phyloP scores from a whole-genome alignment of 2,888 invertebrate species.

The Timema cristinae region DNA sequence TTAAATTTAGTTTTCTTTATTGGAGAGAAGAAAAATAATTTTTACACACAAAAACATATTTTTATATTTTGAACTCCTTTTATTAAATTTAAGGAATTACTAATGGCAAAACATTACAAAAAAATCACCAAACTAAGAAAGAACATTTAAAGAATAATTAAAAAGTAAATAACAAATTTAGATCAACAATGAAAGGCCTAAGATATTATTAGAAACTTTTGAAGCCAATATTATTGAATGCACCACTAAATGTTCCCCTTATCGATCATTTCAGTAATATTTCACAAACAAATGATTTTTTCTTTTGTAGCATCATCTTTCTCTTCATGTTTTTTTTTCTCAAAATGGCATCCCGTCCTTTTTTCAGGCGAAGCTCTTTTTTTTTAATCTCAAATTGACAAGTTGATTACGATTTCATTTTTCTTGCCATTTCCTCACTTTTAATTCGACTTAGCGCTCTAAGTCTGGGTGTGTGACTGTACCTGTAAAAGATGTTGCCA shows the following conservation, averaged over 20 bases:
- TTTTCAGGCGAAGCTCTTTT: background rate
- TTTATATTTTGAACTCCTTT: background rate
- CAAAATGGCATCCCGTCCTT: background rate
- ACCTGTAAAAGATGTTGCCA: too few relatives aligned
- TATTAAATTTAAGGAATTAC: too few relatives aligned
- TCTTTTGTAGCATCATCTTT: background rate
- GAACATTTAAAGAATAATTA: background rate
- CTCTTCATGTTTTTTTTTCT: slow-evolving; percentile 5
- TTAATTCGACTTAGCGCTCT: too few relatives aligned
- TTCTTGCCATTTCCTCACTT: too few relatives aligned
- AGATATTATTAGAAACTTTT: background rate
- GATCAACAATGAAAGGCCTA: background rate
- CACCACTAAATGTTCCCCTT: too few relatives aligned
- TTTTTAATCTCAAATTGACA: background rate
- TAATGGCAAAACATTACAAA: too few relatives aligned
- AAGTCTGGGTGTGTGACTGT: too few relatives aligned
- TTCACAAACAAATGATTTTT: background rate
- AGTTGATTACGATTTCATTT: too few relatives aligned
- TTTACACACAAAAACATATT: too few relatives aligned
- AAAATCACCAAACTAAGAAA: background rate
- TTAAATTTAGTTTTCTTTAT: too few relatives aligned
- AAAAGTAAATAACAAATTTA: background rate
- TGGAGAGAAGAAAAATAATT: too few relatives aligned
- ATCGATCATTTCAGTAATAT: background rate
- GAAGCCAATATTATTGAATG: too few relatives aligned